These are phyloP conservation scores for Frieseomelitta varia DNA, from an alignment of 1,140 invertebrate genomes.

Conservation along the genomic window DNA sequence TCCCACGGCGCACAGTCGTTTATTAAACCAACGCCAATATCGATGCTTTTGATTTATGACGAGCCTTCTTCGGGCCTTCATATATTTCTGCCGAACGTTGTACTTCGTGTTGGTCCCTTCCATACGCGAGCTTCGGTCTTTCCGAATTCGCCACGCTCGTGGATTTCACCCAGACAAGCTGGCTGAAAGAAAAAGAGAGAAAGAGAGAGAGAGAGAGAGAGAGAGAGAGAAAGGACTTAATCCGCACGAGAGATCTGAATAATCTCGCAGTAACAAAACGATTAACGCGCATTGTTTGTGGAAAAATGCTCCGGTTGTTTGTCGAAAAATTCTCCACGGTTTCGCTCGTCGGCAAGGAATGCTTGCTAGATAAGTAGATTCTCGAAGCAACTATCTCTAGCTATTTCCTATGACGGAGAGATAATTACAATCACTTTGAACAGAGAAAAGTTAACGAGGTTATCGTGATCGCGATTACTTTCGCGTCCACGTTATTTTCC, in stretches of 20 bases:
- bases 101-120: background rate
- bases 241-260: conserved; percentile 1
- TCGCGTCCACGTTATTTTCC: conserved; percentile 29
- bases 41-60: conserved; percentile 41
- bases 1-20: background rate
- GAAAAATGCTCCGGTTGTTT: background rate
- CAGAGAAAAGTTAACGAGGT: conserved; percentile 15
- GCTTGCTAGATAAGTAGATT: background rate
- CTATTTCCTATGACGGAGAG: background rate
- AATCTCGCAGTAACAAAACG: background rate
- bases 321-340: background rate
- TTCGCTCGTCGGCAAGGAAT: background rate
- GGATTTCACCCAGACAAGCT: background rate
- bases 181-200: no score
- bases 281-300: background rate
- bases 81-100: background rate
- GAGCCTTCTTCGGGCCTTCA: background rate
- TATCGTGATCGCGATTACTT: conserved; percentile 20
- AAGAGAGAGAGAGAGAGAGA: no score
- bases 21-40: conserved; percentile 42
- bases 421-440: background rate
- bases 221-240: background rate
- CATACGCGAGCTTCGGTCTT: background rate
- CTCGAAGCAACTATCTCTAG: background rate
- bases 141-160: background rate